Conservation (phyloP, 2,888 invertebrate genomes). For the Carabus problematicus region DNA sequence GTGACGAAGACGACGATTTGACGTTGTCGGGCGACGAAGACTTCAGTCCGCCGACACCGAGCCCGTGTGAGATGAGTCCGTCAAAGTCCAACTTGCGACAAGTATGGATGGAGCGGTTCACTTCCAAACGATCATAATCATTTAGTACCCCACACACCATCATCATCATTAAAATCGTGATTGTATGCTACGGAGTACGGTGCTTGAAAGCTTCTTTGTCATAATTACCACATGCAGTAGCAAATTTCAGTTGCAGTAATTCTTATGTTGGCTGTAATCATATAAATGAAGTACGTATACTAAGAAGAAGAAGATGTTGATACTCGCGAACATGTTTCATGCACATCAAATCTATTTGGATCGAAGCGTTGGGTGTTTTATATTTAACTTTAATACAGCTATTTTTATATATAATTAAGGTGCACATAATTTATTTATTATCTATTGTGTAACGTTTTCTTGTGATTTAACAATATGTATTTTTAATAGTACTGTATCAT, state of each 20-base stretch:
- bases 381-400: conserved; percentile 10
- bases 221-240: not conserved
- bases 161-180: not conserved
- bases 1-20: conserved; percentile 57
- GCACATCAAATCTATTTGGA: conserved; percentile 14
- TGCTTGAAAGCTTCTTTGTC: too few relatives aligned
- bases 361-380: conserved; percentile 11
- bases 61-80: conserved; percentile 57
- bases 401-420: conserved; percentile 23
- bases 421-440: conserved; percentile 30
- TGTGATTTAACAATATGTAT: conserved; percentile 21
- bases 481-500: conserved; percentile 9
- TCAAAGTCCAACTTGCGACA: conserved; percentile 53
- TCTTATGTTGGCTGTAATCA: not conserved
- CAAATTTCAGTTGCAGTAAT: not conserved
- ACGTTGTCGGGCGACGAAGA: conserved; percentile 59
- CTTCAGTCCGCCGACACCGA: conserved; percentile 60
- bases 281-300: not conserved
- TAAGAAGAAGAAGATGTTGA: not conserved
- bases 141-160: not conserved
- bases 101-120: conserved; percentile 51
- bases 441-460: conserved; percentile 20
- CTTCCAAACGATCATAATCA: conserved; percentile 24
- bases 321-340: conserved; percentile 3
- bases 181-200: not conserved